Evolutionary conservation across 1,140 invertebrate genomes (phyloP), one percentile per base, ranked within the genome.

Genomic region (Neodiprion virginianus): DNA sequence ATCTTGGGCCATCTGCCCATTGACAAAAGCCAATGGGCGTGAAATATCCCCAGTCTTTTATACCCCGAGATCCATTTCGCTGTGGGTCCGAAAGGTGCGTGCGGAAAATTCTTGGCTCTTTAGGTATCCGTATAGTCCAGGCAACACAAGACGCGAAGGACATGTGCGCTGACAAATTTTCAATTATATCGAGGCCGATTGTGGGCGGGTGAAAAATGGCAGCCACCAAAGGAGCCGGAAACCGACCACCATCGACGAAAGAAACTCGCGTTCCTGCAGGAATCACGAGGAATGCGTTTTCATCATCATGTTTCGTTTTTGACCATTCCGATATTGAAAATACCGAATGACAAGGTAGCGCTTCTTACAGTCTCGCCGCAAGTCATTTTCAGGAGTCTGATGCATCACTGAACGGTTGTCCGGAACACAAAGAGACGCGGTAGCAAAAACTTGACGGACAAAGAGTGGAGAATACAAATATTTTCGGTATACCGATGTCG

Each of bases 151-250:
- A 17, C 53, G n/a, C n/a, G n/a, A 61, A 61, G 53, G 53, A 61
- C 53, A 61, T 61, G 53, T 61, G 53, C 53, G 53, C 53, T 61
- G 53, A 61, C 53, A 61, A 61, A 61, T 61, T 61, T 61, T 61
- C 28, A 40, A 17, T 61, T 61, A 61, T 61, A 61, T 61, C 28
- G 5, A 40, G 2, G 28, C 28, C 28, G 28, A 40, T 40, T 40
- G 28, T 40, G 28, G 1, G 5, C 28, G 2, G 28, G 5, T 40
- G 28, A 40, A 40, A 40, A 40, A 40, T 5, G 28, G 28, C 28
- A 40, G 1, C 28, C 28, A 40, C 28, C 28, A 5, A 40, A 40
- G 28, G 5, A 5, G 28, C 2, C 28, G 28, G 28, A 40, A 40
- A 5, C 28, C 28, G 28, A 40, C 28, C 28, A 40, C 28, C 28